phyloP scores from a whole-genome alignment of 2,888 invertebrate species.

The Meiosimyza platycephala region DNA sequence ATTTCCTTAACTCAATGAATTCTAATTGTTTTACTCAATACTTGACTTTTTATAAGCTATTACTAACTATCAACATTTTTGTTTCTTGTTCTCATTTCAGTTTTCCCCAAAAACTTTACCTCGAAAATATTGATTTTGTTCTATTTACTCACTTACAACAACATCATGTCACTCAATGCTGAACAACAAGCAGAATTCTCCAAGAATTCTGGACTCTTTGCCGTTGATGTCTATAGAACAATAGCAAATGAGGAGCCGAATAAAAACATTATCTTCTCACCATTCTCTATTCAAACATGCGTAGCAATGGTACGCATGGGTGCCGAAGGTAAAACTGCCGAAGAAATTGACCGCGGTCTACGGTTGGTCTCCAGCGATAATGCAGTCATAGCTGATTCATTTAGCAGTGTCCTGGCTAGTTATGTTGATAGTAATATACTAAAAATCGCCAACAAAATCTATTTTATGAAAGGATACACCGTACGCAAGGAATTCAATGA shows the following conservation, averaged over 20 bases:
- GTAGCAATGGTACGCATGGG: constrained; percentile 80
- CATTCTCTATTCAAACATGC: constrained; percentile 80
- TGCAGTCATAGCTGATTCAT: constrained; percentile 55
- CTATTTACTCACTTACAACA: constrained; percentile 9
- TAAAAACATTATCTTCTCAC: constrained; percentile 79
- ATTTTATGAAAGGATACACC: constrained; percentile 71
- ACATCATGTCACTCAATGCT: background rate
- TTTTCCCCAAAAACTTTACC: constrained; percentile 29
- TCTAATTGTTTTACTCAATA: no score
- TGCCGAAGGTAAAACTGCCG: constrained; percentile 73
- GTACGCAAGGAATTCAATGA: constrained; percentile 71
- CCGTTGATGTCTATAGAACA: constrained; percentile 47
- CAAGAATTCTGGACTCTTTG: constrained; percentile 47
- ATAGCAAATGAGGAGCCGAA: constrained; percentile 62
- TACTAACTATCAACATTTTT: background rate
- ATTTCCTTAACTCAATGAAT: no score
- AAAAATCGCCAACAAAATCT: constrained; percentile 82
- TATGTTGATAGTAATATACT: constrained; percentile 57
- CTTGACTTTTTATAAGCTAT: no score
- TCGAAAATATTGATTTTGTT: constrained; percentile 16
- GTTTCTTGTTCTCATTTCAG: constrained; percentile 27
- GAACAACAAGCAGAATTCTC: constrained; percentile 41
- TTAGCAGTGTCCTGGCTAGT: constrained; percentile 50
- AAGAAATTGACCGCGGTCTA: constrained; percentile 71
- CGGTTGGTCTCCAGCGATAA: constrained; percentile 67